phyloP scores from a whole-genome alignment of 2,797 vertebrate genomes.

The Danio tinwini region DNA sequence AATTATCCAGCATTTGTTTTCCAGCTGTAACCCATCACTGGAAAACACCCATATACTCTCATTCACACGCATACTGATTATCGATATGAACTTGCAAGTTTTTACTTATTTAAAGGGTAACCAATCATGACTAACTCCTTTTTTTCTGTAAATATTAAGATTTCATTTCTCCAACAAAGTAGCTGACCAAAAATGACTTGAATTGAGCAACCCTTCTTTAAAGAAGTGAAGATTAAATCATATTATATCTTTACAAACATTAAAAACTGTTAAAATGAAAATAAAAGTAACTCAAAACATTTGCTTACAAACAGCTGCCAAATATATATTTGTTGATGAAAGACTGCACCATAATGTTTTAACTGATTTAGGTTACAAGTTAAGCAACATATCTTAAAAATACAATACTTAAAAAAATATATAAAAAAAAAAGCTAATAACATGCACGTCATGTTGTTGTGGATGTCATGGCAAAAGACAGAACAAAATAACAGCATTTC shows the following conservation, averaged over 20 bases:
- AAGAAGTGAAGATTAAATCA: background rate
- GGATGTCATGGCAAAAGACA: slow-evolving; percentile 60
- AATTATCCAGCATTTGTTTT: no score
- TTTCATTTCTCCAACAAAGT: background rate
- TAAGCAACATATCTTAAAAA: slow-evolving; percentile 73
- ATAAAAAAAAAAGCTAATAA: slow-evolving; percentile 54
- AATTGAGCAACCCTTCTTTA: background rate
- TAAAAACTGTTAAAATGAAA: slow-evolving; percentile 21
- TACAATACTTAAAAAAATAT: slow-evolving; percentile 66
- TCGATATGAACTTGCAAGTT: no score
- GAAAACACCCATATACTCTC: no score
- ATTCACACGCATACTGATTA: no score
- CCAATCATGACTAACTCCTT: background rate
- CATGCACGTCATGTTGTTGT: slow-evolving; percentile 69
- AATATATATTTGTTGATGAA: slow-evolving; percentile 74
- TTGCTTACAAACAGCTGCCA: slow-evolving; percentile 79
- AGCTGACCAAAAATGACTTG: background rate
- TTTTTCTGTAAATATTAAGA: background rate
- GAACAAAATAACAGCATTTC: slow-evolving; percentile 69
- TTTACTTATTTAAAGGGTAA: background rate
- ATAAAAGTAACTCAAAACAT: slow-evolving; percentile 70
- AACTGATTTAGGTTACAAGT: slow-evolving; percentile 68
- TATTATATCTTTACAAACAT: background rate
- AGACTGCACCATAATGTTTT: slow-evolving; percentile 70
- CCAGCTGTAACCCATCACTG: no score